Evolutionary conservation across 2,113 vertebrate species (phyloP), one percentile per base, ranked within the genome.

Genomic region (Hucho hucho): DNA sequence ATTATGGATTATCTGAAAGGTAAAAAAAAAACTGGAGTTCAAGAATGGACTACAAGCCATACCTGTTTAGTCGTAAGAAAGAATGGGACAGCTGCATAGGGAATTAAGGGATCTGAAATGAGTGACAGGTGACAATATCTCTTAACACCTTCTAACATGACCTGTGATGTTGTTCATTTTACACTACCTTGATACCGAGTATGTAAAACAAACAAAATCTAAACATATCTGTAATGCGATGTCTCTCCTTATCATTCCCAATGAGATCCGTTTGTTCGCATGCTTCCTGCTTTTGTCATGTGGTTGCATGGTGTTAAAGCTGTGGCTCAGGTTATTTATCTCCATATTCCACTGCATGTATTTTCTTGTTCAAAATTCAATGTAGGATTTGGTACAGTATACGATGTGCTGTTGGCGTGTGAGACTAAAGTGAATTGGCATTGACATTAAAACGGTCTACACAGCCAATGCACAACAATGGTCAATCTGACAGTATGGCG

Each of bases 401-500:
- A 61, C 24, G 58, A 13, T 61, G 4, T 59, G 56, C 56, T 59
- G 56, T 59, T 59, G 56, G 56, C 56, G 6, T 2, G 56, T 18
- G 49, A 22, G 20, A 61, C 20, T 61, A 16, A 61, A 22, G n/a
- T 22, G 58, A 61, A 22, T 61, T 22, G 58, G 58, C 58, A 61
- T n/a, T 61, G 58, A 61, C n/a, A 11, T 61, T 61, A 61, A 61
- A 61, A 24, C 58, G 58, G 58, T 61, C 58, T 24, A 53, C 49
- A 53, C 16, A 53, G 16, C 49, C 49, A 53, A 25, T 72, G 1
- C 25, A 26, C 37, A 68, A 75, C 73, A 78, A 74, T 69, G 37
- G 53, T 70, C 53, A 78, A 73, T 80, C 72, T 75, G 29, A 63
- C n/a, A 25, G 22, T 43, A 64, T 47, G 66, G 26, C 25, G 16